Evolutionary conservation across 2,888 invertebrate species (phyloP), one percentile per base, ranked within the genome.

Genomic region (Mesorhabditis sp.): DNA sequence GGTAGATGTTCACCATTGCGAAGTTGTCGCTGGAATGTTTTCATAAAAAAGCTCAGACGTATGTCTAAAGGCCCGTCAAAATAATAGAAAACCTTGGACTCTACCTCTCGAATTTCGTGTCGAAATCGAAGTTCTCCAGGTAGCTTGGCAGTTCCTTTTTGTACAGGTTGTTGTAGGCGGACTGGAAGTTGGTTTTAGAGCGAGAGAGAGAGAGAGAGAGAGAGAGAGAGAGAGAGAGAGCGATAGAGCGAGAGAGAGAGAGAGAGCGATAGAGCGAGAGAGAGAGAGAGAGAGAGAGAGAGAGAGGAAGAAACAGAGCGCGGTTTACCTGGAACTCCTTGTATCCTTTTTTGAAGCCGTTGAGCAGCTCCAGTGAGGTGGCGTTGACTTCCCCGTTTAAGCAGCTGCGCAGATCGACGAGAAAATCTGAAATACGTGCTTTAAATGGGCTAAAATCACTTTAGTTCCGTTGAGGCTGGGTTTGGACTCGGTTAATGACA

Each of bases 1-100:
- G 70, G 70, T 80, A 85, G 5, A 84, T 79, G 68, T 84, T 84
- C 13, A 85, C 83, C 77, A 82, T 81, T 3, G 84, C 84, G 63
- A 84, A 84, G 72, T 84, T 84, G 66, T 84, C 84, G 45, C 82
- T 83, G 28, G 68, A 80, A 28, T 28, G 28, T 28, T 28, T 28
- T 28, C 28, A 28, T 28, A 28, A 68, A 13, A 45, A 10, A n/a
- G 41, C 10, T 50, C 6, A 50, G 50, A 50, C 6, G 50, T 50
- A 50, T n/a, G 1, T 43, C 50, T 62, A 62, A 61, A 43, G 58
- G 28, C 2, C 28, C 1, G 28, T 2, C 1, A 28, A 28, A 28
- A 28, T 28, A 28, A 28, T 28, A 28, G 2, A 28, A 28, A 28
- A 2, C 2, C 28, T 28, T 15, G 15, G n/a, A 66, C 28, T 67